Evolutionary conservation across 2,797 vertebrate genomes (phyloP), one percentile per base, ranked within the genome.

Genomic region (Chelon labrosus): DNA sequence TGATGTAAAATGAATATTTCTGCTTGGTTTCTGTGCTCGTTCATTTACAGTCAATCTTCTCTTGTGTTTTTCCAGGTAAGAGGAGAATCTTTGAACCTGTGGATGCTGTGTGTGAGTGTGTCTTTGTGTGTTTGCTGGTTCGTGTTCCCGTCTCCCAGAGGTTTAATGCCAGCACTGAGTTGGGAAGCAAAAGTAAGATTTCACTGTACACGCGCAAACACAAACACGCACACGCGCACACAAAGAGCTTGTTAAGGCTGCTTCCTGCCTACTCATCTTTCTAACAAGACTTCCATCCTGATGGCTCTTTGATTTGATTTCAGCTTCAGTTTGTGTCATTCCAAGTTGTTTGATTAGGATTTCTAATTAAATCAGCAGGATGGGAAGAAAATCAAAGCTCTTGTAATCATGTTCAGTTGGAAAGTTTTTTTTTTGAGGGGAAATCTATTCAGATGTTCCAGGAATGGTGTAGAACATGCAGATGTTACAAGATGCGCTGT

Each of bases 241-340:
- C 14, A 1, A 22, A 46, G n/a, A 53, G 38, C 68, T 59, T 70
- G 54, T 63, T 44, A 42, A 69, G 17, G 47, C 47, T 17, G 25
- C 67, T 77, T 82, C 76, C 75, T 76, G 56, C 49, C 42, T 80
- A 38, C 62, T 86, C 70, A 47, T 80, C 73, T 75, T 65, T 75
- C 47, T 41, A 80, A 67, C 65, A 78, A 71, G 55, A 80, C 81
- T 75, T 71, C 72, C 70, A 69, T 75, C 75, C 68, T 72, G 69
- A 69, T 72, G 58, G 71, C 73, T 63, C 42, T 83, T 84, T 87
- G 75, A 87, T 88, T 88, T 72, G 50, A 65, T 75, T 86, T 83
- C 72, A 80, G 53, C 67, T 77, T 67, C 73, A 41, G 41, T 76
- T 71, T 55, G 31, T 75, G 71, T 76, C 71, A 73, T 70, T 80